phyloP scores from a whole-genome alignment of 2,113 vertebrate species.

The Pelobates fuscus region DNA sequence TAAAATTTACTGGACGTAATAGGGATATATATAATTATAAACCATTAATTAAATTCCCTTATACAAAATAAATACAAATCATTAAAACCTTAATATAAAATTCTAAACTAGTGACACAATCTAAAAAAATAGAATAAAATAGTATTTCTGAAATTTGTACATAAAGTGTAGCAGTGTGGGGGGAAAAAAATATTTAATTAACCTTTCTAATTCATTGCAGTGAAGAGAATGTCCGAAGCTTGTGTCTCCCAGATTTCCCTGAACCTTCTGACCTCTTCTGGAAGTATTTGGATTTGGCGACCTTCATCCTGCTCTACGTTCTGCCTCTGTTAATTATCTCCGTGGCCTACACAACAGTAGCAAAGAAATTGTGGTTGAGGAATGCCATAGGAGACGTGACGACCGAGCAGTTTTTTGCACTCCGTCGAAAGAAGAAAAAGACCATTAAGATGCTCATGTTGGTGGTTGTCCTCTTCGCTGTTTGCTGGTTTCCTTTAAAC shows the following conservation, averaged over 20 bases:
- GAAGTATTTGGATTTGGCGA: conserved; percentile 89
- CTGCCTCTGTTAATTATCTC: conserved; percentile 89
- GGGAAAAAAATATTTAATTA: too few species aligned
- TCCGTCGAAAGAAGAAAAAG: conserved; percentile 79
- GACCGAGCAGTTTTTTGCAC: conserved; percentile 81
- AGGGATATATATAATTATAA: too few species aligned
- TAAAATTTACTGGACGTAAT: too few species aligned
- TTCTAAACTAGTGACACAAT: too few species aligned
- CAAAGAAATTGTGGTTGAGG: conserved; percentile 85
- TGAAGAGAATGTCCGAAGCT: conserved; percentile 76
- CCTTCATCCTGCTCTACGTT: conserved; percentile 87
- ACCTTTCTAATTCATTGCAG: conserved; percentile 57
- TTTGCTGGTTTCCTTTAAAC: conserved; percentile 95
- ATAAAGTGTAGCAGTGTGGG: background rate
- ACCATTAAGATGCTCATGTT: conserved; percentile 91
- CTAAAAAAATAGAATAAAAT: too few species aligned
- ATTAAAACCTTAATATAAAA: too few species aligned
- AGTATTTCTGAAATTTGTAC: background rate
- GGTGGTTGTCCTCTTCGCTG: conserved; percentile 85
- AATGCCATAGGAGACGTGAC: conserved; percentile 86
- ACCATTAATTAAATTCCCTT: too few species aligned
- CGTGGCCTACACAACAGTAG: conserved; percentile 79
- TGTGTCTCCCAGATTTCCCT: conserved; percentile 89
- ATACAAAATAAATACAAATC: too few species aligned
- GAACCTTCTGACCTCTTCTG: conserved; percentile 90